Evolutionary conservation across 2,113 vertebrate species (phyloP).

Genomic region (Stegastes partitus): DNA sequence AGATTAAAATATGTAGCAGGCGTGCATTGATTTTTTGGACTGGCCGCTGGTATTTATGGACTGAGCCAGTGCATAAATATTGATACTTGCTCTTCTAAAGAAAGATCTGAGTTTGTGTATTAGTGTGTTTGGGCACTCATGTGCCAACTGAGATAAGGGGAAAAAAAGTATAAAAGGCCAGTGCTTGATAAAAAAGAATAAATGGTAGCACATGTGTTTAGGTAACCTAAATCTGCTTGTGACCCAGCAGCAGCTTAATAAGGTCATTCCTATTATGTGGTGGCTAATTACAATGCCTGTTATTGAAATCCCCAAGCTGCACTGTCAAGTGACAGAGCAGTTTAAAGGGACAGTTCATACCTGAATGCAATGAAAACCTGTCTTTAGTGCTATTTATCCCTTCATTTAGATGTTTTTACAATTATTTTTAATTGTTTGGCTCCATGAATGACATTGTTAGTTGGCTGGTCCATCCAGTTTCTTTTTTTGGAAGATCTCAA

Average conservation of each 20-base stretch:
- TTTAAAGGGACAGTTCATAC: constrained; percentile 47
- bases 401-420: not conserved
- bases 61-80: constrained; percentile 79
- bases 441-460: not conserved
- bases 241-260: constrained; percentile 67
- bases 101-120: constrained; percentile 55
- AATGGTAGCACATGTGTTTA: constrained; percentile 45
- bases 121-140: constrained; percentile 35
- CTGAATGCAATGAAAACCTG: not conserved
- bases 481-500: not conserved
- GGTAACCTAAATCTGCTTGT: constrained; percentile 66
- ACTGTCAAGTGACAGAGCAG: constrained; percentile 49
- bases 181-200: constrained; percentile 18
- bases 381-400: not conserved
- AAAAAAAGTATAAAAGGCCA: not conserved
- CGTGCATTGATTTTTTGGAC: constrained; percentile 80
- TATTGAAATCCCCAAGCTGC: constrained; percentile 60
- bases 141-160: not conserved
- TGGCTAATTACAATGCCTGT: constrained; percentile 69
- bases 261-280: constrained; percentile 67
- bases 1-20: constrained; percentile 81
- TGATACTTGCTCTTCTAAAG: constrained; percentile 70
- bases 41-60: constrained; percentile 78
- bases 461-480: too few relatives aligned
- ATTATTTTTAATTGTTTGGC: not conserved